Conservation (phyloP, 2,797 vertebrate species). For the Gorsachius magnificus region DNA sequence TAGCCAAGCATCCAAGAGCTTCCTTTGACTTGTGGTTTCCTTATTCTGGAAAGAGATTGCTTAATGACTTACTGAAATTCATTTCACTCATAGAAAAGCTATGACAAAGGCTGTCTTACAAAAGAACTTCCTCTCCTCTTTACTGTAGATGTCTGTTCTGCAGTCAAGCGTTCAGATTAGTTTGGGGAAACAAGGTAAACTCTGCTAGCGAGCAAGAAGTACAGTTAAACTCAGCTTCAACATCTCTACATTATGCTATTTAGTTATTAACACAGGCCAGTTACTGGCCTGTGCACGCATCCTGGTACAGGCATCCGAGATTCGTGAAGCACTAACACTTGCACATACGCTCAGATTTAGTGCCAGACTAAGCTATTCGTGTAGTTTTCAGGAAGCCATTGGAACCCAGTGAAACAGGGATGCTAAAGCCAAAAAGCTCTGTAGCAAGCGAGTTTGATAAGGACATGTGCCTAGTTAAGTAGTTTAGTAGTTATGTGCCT, state of each 20-base stretch:
- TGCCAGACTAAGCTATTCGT: not conserved
- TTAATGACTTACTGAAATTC: not conserved
- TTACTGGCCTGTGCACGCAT: not conserved
- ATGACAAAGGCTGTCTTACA: not conserved
- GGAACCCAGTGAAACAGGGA: not conserved
- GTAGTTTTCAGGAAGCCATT: not conserved
- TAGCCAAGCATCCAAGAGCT: not conserved
- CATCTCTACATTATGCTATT: accelerated
- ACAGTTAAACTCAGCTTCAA: not conserved
- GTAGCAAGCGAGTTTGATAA: not conserved
- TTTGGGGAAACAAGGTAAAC: not conserved
- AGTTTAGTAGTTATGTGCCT: not conserved
- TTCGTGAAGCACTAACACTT: not conserved
- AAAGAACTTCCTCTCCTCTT: conserved; percentile 35
- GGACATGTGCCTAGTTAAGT: accelerated
- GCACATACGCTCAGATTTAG: not conserved
- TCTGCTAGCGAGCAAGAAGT: not conserved
- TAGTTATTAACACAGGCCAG: too few relatives aligned
- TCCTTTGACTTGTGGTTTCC: conserved; percentile 4
- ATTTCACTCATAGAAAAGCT: not conserved
- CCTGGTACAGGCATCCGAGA: not conserved
- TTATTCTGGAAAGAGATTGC: not conserved
- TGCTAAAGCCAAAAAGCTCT: not conserved
- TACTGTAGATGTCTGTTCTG: not conserved
- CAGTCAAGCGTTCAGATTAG: not conserved